Conservation (phyloP, 2,888 invertebrate species). For the Xanthia icteritia region DNA sequence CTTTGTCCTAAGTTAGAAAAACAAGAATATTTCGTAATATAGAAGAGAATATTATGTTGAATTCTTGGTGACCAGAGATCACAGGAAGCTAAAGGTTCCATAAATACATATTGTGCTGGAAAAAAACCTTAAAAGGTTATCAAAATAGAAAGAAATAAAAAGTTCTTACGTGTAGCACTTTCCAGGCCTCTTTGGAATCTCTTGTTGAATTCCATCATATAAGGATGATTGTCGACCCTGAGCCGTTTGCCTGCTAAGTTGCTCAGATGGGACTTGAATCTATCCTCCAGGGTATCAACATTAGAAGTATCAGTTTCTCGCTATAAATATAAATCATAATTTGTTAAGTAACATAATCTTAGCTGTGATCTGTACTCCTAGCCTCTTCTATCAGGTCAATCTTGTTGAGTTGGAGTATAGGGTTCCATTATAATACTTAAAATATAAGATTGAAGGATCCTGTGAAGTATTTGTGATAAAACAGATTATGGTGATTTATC, state of each 20-base stretch:
- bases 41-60: background rate
- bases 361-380: background rate
- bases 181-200: slow-evolving; percentile 72
- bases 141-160: background rate
- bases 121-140: background rate
- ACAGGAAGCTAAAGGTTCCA: background rate
- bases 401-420: background rate
- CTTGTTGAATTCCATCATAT: slow-evolving; percentile 79
- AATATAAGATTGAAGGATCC: no score
- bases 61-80: background rate
- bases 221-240: slow-evolving; percentile 79
- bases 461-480: background rate
- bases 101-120: background rate
- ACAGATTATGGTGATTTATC: background rate
- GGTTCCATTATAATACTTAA: background rate
- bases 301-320: slow-evolving; percentile 79
- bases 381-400: background rate
- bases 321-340: slow-evolving; percentile 64
- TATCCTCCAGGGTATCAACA: slow-evolving; percentile 76
- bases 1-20: background rate
- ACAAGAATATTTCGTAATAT: background rate
- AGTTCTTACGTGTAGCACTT: slow-evolving; percentile 71
- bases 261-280: slow-evolving; percentile 74
- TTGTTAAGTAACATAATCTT: background rate
- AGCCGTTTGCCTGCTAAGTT: slow-evolving; percentile 73